These are phyloP conservation scores for Crocidura indochinensis DNA, from an alignment of 2,797 vertebrate species.

Conservation along the genomic window DNA sequence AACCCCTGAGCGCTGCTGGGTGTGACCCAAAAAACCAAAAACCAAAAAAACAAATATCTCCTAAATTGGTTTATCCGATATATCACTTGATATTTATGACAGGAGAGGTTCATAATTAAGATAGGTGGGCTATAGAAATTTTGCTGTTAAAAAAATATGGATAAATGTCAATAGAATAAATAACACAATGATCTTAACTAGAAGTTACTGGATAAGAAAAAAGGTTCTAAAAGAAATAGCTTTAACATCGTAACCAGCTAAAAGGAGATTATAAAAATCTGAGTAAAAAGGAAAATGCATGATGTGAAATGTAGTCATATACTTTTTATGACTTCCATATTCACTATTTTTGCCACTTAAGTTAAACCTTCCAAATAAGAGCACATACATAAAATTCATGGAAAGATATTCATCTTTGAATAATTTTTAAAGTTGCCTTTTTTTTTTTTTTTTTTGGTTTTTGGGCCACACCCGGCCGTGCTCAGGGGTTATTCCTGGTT, in stretches of 20 bases:
- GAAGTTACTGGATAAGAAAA: neutral
- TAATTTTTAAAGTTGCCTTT: no score
- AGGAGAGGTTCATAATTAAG: constrained; percentile 42
- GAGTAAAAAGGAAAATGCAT: constrained; percentile 22
- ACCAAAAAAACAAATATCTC: no score
- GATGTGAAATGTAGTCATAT: neutral
- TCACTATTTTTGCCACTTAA: constrained; percentile 52
- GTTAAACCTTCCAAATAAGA: neutral
- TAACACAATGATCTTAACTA: no score
- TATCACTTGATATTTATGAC: constrained; percentile 11
- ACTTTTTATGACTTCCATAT: constrained; percentile 17
- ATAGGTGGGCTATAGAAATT: neutral
- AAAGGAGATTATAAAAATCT: neutral
- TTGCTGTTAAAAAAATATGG: no score
- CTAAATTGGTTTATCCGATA: constrained; percentile 24
- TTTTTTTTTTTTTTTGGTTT: no score
- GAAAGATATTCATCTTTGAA: neutral
- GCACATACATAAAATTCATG: neutral
- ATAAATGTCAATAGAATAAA: no score
- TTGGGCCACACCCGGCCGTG: no score
- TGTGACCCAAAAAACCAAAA: no score
- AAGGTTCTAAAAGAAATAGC: neutral
- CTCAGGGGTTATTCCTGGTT: no score
- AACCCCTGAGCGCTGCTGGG: no score
- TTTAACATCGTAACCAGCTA: neutral